These are phyloP conservation scores for Tympanuchus pallidicinctus DNA, from an alignment of 2,113 vertebrate genomes.

Conservation along the genomic window DNA sequence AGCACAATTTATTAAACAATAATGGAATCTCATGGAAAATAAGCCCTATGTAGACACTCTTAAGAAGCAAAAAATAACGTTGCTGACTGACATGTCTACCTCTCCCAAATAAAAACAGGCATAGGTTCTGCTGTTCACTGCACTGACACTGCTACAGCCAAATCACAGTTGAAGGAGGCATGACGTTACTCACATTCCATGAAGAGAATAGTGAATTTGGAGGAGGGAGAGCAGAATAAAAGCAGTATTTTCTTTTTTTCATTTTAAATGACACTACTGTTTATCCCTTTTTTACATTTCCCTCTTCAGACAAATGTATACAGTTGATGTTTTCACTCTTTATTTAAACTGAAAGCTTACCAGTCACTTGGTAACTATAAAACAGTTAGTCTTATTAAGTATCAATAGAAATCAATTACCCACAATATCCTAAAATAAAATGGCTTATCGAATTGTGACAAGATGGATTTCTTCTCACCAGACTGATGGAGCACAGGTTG, in stretches of 20 bases:
- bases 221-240: neutral
- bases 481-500: slow-evolving; percentile 75
- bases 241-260: neutral
- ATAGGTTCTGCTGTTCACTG: neutral
- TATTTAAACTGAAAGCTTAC: neutral
- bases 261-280: neutral
- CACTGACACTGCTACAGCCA: slow-evolving; percentile 47
- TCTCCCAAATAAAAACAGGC: neutral
- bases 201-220: neutral
- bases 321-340: neutral
- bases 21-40: neutral
- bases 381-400: neutral
- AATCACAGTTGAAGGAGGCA: neutral
- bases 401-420: neutral
- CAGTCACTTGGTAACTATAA: neutral
- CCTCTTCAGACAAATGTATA: neutral
- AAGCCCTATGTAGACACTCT: neutral
- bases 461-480: slow-evolving; percentile 76
- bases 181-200: neutral
- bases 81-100: neutral
- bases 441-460: neutral
- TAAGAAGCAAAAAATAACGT: neutral
- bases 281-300: neutral
- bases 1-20: neutral
- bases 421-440: neutral